Conservation (phyloP, 1,140 invertebrate species). For the Ceratitis capitata region DNA sequence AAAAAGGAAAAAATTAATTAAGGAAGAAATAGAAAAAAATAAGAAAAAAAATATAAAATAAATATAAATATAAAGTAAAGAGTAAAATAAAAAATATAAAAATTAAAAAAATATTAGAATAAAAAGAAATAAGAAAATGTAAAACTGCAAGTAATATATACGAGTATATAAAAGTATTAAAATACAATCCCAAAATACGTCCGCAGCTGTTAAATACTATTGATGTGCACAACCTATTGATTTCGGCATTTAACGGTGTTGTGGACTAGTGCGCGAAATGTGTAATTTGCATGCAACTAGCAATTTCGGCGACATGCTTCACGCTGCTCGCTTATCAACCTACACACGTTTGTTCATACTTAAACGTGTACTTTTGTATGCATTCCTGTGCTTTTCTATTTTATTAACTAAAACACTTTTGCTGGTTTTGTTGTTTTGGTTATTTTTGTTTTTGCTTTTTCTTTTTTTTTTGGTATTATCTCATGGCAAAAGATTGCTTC, state of each 20-base stretch:
- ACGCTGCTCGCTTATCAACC: background rate
- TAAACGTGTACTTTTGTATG: too few species aligned
- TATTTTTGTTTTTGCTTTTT: background rate
- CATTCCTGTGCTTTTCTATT: background rate
- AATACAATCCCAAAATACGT: too few species aligned
- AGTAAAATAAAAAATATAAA: too few species aligned
- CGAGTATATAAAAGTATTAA: background rate
- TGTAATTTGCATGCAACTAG: background rate
- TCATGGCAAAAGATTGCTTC: conserved; percentile 4
- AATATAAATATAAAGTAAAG: too few species aligned
- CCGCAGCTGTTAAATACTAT: background rate
- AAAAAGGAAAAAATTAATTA: too few species aligned
- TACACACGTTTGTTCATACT: background rate
- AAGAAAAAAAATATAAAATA: too few species aligned
- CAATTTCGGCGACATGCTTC: background rate
- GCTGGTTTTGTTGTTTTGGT: background rate
- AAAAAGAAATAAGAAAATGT: too few species aligned
- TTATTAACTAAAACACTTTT: background rate
- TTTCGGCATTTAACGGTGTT: background rate
- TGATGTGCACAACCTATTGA: background rate
- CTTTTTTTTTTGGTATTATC: background rate
- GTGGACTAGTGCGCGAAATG: background rate
- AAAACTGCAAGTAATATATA: too few species aligned
- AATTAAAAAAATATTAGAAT: too few species aligned
- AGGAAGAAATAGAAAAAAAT: too few species aligned